Conservation (phyloP, 2,888 invertebrate species). For the Aphodius granarius region DNA sequence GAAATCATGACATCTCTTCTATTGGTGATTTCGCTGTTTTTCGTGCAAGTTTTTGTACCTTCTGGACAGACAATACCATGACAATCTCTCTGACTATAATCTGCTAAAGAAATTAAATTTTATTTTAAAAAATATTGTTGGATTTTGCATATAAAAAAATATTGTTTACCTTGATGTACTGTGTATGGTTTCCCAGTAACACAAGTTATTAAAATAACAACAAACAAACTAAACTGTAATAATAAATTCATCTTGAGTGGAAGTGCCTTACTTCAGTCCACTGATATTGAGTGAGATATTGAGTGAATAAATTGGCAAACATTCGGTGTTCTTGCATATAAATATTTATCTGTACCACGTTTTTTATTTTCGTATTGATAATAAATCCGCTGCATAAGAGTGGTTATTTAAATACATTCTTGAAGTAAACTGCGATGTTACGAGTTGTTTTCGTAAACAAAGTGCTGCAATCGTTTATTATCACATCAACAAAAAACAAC, state of each 20-base stretch:
- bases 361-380: not conserved
- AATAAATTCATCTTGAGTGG: not conserved
- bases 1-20: constrained; percentile 4
- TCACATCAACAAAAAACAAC: not conserved
- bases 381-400: not conserved
- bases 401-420: not conserved
- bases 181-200: not conserved
- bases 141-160: not conserved
- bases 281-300: not conserved
- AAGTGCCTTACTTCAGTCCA: not conserved
- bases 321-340: not conserved
- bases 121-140: not conserved
- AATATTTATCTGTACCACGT: not conserved
- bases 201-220: not conserved
- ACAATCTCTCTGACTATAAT: constrained; percentile 8
- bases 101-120: not conserved
- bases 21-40: constrained; percentile 4
- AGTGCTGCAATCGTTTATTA: not conserved
- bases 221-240: not conserved
- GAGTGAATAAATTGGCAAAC: not conserved
- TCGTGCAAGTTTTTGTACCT: not conserved
- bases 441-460: not conserved
- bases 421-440: not conserved
- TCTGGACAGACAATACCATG: constrained; percentile 7
- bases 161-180: not conserved